Evolutionary conservation across 2,797 vertebrate species (phyloP), one percentile per base, ranked within the genome.

Genomic region (Sebastes baramenuke): DNA sequence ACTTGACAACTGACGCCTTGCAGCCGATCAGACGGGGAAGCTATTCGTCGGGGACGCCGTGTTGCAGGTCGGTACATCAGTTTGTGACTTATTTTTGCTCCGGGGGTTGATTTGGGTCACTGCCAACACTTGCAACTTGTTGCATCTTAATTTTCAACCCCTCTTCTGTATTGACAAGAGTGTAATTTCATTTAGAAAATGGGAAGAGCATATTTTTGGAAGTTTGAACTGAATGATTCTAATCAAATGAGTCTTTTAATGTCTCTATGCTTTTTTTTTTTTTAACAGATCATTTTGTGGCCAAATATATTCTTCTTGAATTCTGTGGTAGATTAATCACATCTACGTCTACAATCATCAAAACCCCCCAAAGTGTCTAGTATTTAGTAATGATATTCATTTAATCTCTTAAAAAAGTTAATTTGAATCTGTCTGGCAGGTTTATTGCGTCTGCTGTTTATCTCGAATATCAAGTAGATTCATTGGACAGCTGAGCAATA

Each of bases 21-120:
- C 95, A 99, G 98, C 97, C 34, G 96, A 98, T 94, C 97, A 97
- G 93, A 97, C 97, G 77, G 97, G 97, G 92, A 97, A 97, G 96
- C 94, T 99, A 65, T 99, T 99, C 89, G 95, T 97, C 75, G 97
- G 98, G 70, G 98, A 99, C 72, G 97, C 98, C 4, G 93, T 99
- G 85, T 87, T 97, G 83, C 97, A 99, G 97, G 98, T 99, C 78
- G 95, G 98, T 97, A 87, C 89, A 77, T 38, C 20, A 3, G 65
- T 77, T 87, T 36, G 8, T 61, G 70, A 62, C 89, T 88, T 75
- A 18, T 38, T 79, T 87, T 62, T 14, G 74, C 81, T 49, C 32
- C 2, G 25, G 81, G 42, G 71, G 71, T 80, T 82, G 58, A 83
- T 84, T 83, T 30, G 69, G 88, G 83, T 89, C 82, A 65, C 20